Base-by-base conservation (phyloP, 2,797 vertebrate species). In the Centropyge bicolor region DNA sequence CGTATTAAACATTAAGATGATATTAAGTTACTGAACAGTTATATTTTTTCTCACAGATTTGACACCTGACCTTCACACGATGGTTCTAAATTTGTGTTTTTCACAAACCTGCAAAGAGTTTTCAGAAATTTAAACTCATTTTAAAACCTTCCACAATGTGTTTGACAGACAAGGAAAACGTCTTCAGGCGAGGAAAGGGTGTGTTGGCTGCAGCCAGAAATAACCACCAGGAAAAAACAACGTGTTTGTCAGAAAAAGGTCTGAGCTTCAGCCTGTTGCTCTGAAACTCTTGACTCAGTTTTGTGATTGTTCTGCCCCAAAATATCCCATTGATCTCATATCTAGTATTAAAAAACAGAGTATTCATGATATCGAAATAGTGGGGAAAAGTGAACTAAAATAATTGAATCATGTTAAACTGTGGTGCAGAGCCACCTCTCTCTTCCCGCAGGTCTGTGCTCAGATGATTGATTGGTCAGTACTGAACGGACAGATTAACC, bases 141-240 rank as follows among this genome's bases (percentile, higher is more conserved):
- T 83, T 20, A 78, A 46, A 22, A 43, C 35, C 9, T 12, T 22
- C 22, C 13, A 4, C 22, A 57, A 24, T 20, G 17, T 48, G 57
- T 73, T 49, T 71, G 1, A 74, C 82, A 46, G 27, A 64, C 67
- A 83, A 83, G 70, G 55, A 76, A 55, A 63, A 52, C 54, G 66
- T n/a, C 4, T 19, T 13, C 31, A 76, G 60, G 64, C 70, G 31
- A 86, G 83, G 88, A 78, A 93, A 84, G 79, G 85, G 86, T 86
- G 82, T 80, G 82, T 69, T 68, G 56, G 22, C 67, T 24, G 3
- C 20, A 63, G 81, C 81, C 74, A 76, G 66, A 90, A 88, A 91
- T 90, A 78, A 55, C 77, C 66, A 74, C 9, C 85, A 88, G 84
- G 86, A 90, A 91, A 88, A 88, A 92, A 91, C 78, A 86, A 74